A percentile compares a stretch with the other conserved stretches of the same genome.
Conservation (phyloP, 2,888 invertebrate genomes). For the Drosophila limbata region DNA sequence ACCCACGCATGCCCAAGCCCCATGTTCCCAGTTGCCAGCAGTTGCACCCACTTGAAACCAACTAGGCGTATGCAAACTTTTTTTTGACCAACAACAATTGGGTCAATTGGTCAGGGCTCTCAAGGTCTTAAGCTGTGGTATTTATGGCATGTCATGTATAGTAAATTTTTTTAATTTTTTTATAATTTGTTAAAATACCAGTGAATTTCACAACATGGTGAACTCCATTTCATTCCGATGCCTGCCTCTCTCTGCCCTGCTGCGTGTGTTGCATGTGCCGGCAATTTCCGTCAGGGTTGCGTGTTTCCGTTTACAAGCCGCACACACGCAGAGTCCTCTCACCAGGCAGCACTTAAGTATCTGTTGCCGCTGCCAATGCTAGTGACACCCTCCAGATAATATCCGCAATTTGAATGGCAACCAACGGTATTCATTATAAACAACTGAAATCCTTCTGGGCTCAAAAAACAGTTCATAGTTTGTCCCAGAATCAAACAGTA, state of each 20-base stretch:
- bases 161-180: slow-evolving; percentile 50
- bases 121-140: slow-evolving; percentile 72
- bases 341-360: slow-evolving; percentile 67
- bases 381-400: slow-evolving; percentile 67
- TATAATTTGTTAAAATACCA: slow-evolving; percentile 64
- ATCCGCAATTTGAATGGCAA: slow-evolving; percentile 60
- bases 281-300: slow-evolving; percentile 74
- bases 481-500: neutral
- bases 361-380: slow-evolving; percentile 41
- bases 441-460: slow-evolving; percentile 7
- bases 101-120: slow-evolving; percentile 77
- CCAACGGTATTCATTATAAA: slow-evolving; percentile 31
- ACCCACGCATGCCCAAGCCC: slow-evolving; percentile 12
- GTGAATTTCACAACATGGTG: slow-evolving; percentile 27
- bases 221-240: slow-evolving; percentile 13
- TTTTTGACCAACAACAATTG: slow-evolving; percentile 57
- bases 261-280: slow-evolving; percentile 72
- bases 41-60: slow-evolving; percentile 29
- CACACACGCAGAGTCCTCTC: slow-evolving; percentile 41
- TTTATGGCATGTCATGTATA: slow-evolving; percentile 72
- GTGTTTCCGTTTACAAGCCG: slow-evolving; percentile 69
- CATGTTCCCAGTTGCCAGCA: slow-evolving; percentile 3
- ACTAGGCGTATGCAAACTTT: slow-evolving; percentile 61
- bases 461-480: neutral
- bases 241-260: slow-evolving; percentile 26